phyloP scores from a whole-genome alignment of 2,888 invertebrate species.

The Sinohyriopsis cumingii region DNA sequence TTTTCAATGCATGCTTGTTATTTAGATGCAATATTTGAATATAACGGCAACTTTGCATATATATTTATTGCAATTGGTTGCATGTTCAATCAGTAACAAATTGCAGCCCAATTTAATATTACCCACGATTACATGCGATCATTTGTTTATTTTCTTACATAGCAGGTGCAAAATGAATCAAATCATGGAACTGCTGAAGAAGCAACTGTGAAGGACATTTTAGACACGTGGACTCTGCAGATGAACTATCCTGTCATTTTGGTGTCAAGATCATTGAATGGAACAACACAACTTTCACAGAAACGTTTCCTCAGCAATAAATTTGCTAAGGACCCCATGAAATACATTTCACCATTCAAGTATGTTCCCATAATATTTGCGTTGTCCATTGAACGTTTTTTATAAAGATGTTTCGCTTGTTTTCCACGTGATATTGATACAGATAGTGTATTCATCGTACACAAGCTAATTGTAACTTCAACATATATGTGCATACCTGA shows the following conservation, averaged over 20 bases:
- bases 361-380: conserved; percentile 19
- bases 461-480: neutral
- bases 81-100: no score
- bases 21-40: no score
- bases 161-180: neutral
- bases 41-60: no score
- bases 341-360: conserved; percentile 46
- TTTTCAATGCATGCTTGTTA: no score
- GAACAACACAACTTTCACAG: conserved; percentile 49
- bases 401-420: no score
- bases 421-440: no score
- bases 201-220: conserved; percentile 54
- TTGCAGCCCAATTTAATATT: no score
- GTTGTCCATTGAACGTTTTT: neutral
- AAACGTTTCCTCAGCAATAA: conserved; percentile 52
- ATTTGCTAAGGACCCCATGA: conserved; percentile 40
- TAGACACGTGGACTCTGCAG: conserved; percentile 67
- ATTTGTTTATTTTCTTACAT: no score
- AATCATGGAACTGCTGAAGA: neutral
- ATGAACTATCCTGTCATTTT: conserved; percentile 68
- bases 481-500: neutral
- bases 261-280: conserved; percentile 26
- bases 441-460: no score
- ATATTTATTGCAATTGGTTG: no score
- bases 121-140: no score